Evolutionary conservation across 2,797 vertebrate species (phyloP).

Genomic region (Linurgus olivaceus): DNA sequence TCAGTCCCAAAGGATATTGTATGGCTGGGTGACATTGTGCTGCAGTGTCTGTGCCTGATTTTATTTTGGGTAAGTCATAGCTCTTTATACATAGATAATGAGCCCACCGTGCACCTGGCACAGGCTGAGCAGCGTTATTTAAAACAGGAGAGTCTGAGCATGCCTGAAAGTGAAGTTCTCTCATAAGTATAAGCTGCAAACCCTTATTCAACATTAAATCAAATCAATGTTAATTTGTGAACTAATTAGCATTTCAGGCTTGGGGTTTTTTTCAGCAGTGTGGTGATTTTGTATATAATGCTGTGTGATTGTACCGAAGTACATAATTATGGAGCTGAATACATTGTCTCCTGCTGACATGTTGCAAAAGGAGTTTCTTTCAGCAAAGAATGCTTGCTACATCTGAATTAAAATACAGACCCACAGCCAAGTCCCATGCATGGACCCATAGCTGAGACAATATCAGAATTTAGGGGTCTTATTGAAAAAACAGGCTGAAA

Average conservation of each 20-base stretch:
- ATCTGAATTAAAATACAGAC: slow-evolving; percentile 40
- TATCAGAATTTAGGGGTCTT: not conserved
- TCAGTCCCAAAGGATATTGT: slow-evolving; percentile 13
- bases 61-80: slow-evolving; percentile 31
- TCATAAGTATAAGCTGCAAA: slow-evolving; percentile 78
- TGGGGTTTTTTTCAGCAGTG: slow-evolving; percentile 37
- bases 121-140: slow-evolving; percentile 59
- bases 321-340: slow-evolving; percentile 76
- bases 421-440: not conserved
- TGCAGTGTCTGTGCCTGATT: slow-evolving; percentile 10
- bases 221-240: slow-evolving; percentile 83
- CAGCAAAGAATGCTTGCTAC: not conserved
- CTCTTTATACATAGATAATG: slow-evolving; percentile 39
- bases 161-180: slow-evolving; percentile 70
- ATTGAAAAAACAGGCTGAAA: not conserved
- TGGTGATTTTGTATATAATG: slow-evolving; percentile 77
- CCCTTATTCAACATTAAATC: slow-evolving; percentile 81
- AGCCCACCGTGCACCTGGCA: slow-evolving; percentile 23
- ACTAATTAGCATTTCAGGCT: slow-evolving; percentile 79
- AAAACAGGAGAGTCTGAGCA: slow-evolving; percentile 62
- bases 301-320: slow-evolving; percentile 73
- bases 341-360: slow-evolving; percentile 77
- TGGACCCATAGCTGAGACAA: not conserved
- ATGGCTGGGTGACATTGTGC: slow-evolving; percentile 36
- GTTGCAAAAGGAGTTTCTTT: slow-evolving; percentile 55